Evolutionary conservation across 2,113 vertebrate species (phyloP), one percentile per base, ranked within the genome.

Genomic region (Danionella cerebrum): DNA sequence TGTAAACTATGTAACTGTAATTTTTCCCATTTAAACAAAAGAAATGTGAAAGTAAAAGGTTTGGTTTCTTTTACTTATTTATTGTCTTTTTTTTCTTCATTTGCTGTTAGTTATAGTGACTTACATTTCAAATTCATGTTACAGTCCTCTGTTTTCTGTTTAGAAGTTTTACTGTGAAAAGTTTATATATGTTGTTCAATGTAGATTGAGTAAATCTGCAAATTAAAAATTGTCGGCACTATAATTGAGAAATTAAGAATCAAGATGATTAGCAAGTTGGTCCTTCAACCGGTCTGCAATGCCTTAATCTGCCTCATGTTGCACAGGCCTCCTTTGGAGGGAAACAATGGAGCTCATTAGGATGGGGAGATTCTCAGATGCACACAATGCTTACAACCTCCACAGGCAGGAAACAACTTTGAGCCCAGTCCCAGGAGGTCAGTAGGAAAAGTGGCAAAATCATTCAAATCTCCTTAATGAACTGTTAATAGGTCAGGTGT

Each of bases 391-490:
- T 59, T 55, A 70, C 53, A 64, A 36, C 51, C 65, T 79, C 48
- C 50, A 48, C 65, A 55, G 64, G 65, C 69, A 77, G 71, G 74
- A 77, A 75, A 67, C 53, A 55, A 39, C 63, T 70, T 71, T 59
- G 57, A 38, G 71, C 50, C 29, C 21, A 24, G 39, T 66, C 71
- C 60, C 50, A 75, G 65, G 72, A 78, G 74, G 70, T 77, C 58
- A 73, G 69, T 45, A 29, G 51, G 18, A 71, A 73, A 79, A 66
- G 76, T 78, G 70, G 47, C 65, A 74, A 73, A 73, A 62, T 78
- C 67, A 78, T 67, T 51, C 65, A 79, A 76, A 74, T 77, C 69
- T 71, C 50, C 57, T 64, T 80, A 78, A 77, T 78, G 78, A 80
- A 62, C 57, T 65, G 68, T 50, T 70, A 74, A 66, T 59, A 54